Conservation (phyloP, 2,113 vertebrate genomes). For the Nothocercus nigrocapillus region DNA sequence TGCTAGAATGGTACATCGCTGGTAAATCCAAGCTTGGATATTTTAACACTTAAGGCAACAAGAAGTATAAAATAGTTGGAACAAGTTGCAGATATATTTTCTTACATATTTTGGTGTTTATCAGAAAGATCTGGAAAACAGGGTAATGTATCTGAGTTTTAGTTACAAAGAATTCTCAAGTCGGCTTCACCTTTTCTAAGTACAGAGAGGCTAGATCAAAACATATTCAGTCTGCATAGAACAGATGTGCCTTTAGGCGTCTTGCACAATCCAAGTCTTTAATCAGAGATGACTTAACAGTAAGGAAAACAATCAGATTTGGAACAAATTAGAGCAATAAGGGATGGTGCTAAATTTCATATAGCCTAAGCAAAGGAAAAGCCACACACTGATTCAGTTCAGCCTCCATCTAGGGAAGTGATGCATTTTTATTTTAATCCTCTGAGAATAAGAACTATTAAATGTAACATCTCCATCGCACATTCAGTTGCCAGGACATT, state of each 20-base stretch:
- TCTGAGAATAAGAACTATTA: background rate
- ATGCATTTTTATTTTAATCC: background rate
- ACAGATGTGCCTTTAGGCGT: background rate
- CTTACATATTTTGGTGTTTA: background rate
- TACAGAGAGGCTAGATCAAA: background rate
- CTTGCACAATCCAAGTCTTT: background rate
- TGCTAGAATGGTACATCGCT: too few relatives aligned
- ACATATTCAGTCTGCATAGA: background rate
- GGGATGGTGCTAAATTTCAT: background rate
- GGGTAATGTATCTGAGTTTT: background rate
- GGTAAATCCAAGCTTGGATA: background rate
- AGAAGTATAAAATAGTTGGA: background rate
- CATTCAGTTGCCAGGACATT: background rate
- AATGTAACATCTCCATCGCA: background rate
- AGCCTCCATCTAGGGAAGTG: background rate
- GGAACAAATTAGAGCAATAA: constrained; percentile 5
- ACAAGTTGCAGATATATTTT: background rate
- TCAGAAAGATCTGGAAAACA: background rate
- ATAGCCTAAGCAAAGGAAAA: background rate
- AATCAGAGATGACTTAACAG: background rate
- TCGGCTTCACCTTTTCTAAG: background rate
- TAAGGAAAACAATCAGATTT: background rate
- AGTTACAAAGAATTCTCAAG: background rate
- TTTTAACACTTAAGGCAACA: background rate
- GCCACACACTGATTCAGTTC: background rate